These are phyloP conservation scores for Machimus rusticus DNA, from an alignment of 2,888 invertebrate genomes.

Conservation along the genomic window DNA sequence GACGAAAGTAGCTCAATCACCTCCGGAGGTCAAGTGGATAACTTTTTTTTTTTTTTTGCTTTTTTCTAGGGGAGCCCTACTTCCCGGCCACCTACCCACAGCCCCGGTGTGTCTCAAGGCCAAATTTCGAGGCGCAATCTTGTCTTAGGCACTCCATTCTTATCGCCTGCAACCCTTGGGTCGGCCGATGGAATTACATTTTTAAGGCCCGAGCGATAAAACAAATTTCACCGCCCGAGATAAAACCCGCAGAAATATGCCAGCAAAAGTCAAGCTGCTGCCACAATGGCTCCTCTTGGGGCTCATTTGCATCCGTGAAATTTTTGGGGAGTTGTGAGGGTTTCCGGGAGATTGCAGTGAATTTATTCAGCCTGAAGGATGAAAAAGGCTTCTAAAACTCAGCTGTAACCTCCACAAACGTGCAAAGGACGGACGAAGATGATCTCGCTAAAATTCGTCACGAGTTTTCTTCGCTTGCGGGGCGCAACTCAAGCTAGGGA, in stretches of 20 bases:
- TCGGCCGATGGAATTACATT: neutral
- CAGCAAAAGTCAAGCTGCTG: neutral
- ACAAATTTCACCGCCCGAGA: neutral
- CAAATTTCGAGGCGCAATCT: neutral
- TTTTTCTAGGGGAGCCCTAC: neutral
- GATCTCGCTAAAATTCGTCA: neutral
- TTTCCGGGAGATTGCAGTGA: neutral
- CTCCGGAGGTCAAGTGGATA: neutral
- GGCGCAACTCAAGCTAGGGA: neutral
- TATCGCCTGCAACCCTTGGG: neutral
- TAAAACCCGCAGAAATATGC: neutral
- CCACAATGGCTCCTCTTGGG: neutral
- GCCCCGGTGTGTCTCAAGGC: neutral
- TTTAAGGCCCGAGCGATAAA: neutral
- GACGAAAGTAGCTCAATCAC: neutral
- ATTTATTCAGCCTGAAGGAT: neutral
- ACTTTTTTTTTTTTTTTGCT: neutral
- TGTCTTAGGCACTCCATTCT: neutral
- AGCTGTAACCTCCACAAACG: neutral
- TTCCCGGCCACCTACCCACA: neutral
- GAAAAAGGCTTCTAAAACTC: neutral
- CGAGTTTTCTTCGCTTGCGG: neutral
- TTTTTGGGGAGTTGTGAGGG: neutral
- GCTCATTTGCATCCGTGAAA: neutral
- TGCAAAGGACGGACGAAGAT: neutral